Evolutionary conservation across 2,113 vertebrate genomes (phyloP).

Genomic region (Psilopogon haemacephalus): DNA sequence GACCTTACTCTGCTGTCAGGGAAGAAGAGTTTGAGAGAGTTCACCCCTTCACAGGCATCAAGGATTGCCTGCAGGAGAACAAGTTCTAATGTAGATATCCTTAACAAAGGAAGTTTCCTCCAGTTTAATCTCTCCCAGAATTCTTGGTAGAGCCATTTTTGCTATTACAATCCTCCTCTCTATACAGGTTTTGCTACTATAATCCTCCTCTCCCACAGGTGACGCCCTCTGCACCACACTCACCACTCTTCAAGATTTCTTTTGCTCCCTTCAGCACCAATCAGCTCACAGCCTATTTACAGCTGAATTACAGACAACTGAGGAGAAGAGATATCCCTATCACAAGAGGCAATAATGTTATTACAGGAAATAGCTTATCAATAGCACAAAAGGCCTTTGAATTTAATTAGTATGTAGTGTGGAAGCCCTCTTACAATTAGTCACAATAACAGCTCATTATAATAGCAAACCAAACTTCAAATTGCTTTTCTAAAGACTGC

Average conservation of each 20-base stretch:
- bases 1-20: background rate
- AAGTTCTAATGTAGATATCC: background rate
- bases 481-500: constrained; percentile 10
- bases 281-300: background rate
- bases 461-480: background rate
- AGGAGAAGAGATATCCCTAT: background rate
- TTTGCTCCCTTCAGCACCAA: background rate
- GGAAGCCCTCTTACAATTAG: background rate
- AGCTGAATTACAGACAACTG: background rate
- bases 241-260: background rate
- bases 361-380: constrained; percentile 29
- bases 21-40: background rate
- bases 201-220: background rate
- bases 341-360: background rate
- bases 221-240: background rate
- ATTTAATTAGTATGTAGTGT: constrained; percentile 20
- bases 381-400: background rate
- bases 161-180: background rate
- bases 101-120: background rate
- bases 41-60: background rate
- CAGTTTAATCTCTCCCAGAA: background rate
- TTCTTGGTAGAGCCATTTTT: background rate
- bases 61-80: background rate
- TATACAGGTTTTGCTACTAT: background rate
- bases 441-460: background rate